Base-by-base conservation (phyloP, 2,797 vertebrate species). In the Pantherophis alleghaniensis region DNA sequence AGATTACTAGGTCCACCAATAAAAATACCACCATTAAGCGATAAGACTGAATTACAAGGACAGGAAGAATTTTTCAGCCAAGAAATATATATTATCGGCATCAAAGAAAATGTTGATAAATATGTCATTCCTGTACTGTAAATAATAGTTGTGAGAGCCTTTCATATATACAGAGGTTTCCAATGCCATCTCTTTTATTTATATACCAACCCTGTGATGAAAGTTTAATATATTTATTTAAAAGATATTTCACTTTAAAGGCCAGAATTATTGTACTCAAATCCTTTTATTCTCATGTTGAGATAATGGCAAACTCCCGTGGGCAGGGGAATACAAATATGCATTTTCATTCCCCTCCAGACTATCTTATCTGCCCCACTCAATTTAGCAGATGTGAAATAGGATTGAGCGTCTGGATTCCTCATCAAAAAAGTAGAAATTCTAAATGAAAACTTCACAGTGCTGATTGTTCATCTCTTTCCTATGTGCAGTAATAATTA, bases 1-100 rank as follows among this genome's bases (percentile, higher is more conserved):
- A 92, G 74, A 92, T 94, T 59, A 92, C 37, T 56, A 87, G 92
- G 32, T 56, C 7, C 56, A 42, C 26, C 86, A 42, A 63, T 89
- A 74, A 1, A 32, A 83, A 47, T 14, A 51, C 20, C 11, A 79
- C 26, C 2, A 4, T 13, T 59, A 32, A 51, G 10, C 59, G 53
- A 83, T 61, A 92, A 92, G 12, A 4, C 5, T 86, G 51, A 32
- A 56, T 22, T 83, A 37, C 20, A 14, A 90, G 56, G 32, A 9
- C 5, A 87, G 11, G 51, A 87, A 37, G 26, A 83, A 60, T 4
- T 92, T 1, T 47, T 22, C 37, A 37, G 87, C 12, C 0, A 89
- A 7, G 9, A 89, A 83, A 32, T 56, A 18, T 26, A 0, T 0
- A 11, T 90, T 12, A 22, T 10, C 47, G 4, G 28, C 63, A 90